Conservation (phyloP, 2,888 invertebrate genomes). For the Sympetrum striolatum region DNA sequence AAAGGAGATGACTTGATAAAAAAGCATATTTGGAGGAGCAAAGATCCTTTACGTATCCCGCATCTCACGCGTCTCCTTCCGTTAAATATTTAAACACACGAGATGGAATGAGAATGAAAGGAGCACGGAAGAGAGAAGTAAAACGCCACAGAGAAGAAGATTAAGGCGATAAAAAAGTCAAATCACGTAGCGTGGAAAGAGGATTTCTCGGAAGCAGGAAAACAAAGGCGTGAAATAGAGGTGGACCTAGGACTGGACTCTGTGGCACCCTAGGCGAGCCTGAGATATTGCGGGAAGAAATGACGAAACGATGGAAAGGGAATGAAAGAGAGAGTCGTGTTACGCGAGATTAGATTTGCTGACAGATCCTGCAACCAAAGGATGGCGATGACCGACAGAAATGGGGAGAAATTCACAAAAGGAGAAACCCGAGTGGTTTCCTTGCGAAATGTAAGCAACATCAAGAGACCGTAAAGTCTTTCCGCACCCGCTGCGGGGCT, state of each 20-base stretch:
- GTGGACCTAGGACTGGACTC: too few relatives aligned
- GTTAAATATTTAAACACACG: constrained; percentile 13
- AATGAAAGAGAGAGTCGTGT: background rate
- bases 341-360: background rate
- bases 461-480: background rate
- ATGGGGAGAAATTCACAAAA: too few relatives aligned
- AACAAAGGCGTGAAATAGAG: too few relatives aligned
- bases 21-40: background rate
- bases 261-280: too few relatives aligned
- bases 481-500: background rate
- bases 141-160: background rate
- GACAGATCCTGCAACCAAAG: background rate
- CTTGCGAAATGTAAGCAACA: background rate
- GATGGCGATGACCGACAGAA: too few relatives aligned
- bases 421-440: background rate
- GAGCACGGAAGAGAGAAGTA: background rate
- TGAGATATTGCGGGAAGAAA: too few relatives aligned
- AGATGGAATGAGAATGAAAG: background rate
- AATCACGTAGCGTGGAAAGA: background rate
- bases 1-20: background rate
- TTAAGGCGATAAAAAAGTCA: background rate
- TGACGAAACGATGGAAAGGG: background rate
- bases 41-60: background rate
- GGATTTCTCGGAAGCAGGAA: too few relatives aligned
- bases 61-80: background rate